Percentiles rank a stretch among this genome's conserved stretches.
Conservation (phyloP, 2,888 invertebrate species). For the Lymantria monacha region DNA sequence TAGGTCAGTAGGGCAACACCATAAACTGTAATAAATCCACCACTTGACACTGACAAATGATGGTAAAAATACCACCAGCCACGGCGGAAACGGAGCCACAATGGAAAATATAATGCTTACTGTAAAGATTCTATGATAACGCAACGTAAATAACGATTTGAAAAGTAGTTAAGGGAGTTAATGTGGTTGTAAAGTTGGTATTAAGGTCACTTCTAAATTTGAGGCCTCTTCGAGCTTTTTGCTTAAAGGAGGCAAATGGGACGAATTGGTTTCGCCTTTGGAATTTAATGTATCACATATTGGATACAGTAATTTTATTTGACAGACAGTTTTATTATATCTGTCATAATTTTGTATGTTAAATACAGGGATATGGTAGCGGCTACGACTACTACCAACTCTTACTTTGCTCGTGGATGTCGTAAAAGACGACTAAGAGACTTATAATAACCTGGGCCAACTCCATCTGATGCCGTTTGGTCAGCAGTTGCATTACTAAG, state of each 20-base stretch:
- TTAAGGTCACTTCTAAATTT: neutral
- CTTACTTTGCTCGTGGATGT: no score
- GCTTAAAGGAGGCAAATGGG: neutral
- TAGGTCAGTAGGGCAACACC: constrained; percentile 52
- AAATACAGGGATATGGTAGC: no score
- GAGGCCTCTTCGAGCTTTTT: neutral
- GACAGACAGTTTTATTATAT: no score
- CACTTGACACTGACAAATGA: constrained; percentile 64
- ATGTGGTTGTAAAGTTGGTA: neutral
- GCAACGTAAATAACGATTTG: constrained; percentile 5
- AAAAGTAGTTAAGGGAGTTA: neutral
- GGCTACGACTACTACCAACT: no score
- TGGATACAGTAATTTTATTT: no score
- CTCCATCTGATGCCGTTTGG: no score
- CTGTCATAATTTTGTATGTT: no score
- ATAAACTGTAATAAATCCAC: constrained; percentile 62
- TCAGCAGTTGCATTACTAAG: no score
- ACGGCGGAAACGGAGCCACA: constrained; percentile 16
- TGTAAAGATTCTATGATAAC: constrained; percentile 4
- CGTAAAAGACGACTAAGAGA: no score
- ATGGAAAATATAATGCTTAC: constrained; percentile 14
- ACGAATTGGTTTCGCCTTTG: neutral
- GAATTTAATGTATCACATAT: no score
- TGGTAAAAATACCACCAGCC: constrained; percentile 36
- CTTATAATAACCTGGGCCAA: no score